Evolutionary conservation across 2,888 invertebrate genomes (phyloP), one percentile per base, ranked within the genome.

Genomic region (Tortricodes alternella): DNA sequence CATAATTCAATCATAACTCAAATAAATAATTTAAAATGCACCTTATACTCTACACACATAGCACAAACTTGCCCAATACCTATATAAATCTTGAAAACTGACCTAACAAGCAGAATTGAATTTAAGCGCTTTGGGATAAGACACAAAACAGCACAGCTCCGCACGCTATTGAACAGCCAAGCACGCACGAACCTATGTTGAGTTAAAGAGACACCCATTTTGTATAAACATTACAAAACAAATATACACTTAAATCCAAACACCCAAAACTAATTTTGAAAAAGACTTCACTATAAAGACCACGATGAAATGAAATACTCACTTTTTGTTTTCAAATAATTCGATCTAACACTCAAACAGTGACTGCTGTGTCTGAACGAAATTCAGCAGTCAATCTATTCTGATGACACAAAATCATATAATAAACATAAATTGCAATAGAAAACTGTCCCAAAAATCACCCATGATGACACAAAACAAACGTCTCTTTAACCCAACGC

Each of bases 121-220:
- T 24, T 13, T 46, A 39, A 32, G 9, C 23, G 53, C 46, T 48
- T 53, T 13, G 5, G n/a, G 15, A 19, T 43, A 37, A 37, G 34
- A 43, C 48, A 41, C 41, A 41, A 21, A 48, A 24, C 21, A 56
- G 50, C 43, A 44, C 43, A 44, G 37, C 50, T 56, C 56, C 44
- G 56, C 56, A 50, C 56, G 55, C 56, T 44, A 43, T 16, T 38
- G 32, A 50, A 49, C 56, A 56, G 49, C 56, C 50, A 50, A 50
- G 50, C 50, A 56, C 56, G 56, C 56, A 56, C 50, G 56, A 38
- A 38, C 34, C 41, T 18, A 9, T 27, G 34, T 53, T 39, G 39
- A 18, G 38, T 53, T 46, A 34, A 23, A 24, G 23, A 48, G 35
- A 41, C 18, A 41, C 11, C n/a, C n/a, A n/a, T n/a, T n/a, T n/a